phyloP scores from a whole-genome alignment of 2,113 vertebrate genomes.

The Tragelaphus scriptus region DNA sequence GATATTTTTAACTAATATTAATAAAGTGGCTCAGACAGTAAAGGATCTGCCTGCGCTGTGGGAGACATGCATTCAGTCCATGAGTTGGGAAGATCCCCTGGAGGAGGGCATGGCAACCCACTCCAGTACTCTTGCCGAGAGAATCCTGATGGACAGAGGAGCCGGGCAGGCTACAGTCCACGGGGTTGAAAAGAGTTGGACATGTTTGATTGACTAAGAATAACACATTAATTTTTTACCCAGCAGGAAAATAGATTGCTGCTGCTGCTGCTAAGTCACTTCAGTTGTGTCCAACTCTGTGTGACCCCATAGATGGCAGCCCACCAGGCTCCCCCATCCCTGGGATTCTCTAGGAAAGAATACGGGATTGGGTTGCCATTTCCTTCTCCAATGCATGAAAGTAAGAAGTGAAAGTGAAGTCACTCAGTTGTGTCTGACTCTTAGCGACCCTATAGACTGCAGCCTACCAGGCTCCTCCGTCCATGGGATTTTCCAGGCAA shows the following conservation, averaged over 20 bases:
- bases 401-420: too few relatives aligned
- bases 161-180: not conserved
- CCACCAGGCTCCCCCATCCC: too few relatives aligned
- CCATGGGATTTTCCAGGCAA: too few relatives aligned
- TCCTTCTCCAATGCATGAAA: too few relatives aligned
- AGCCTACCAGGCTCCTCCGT: too few relatives aligned
- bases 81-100: not conserved
- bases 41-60: not conserved
- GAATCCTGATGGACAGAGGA: not conserved
- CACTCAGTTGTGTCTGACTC: too few relatives aligned
- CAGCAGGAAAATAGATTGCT: not conserved
- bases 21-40: not conserved
- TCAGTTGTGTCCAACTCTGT: too few relatives aligned
- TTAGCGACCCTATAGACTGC: too few relatives aligned
- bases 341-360: too few relatives aligned
- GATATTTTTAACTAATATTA: not conserved
- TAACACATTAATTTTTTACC: not conserved
- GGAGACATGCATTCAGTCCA: not conserved
- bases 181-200: accelerated
- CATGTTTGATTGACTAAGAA: not conserved
- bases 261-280: too few relatives aligned
- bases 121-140: not conserved
- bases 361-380: too few relatives aligned
- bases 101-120: not conserved
- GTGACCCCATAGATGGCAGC: too few relatives aligned